Evolutionary conservation across 2,888 invertebrate species (phyloP).

Genomic region (Archaeoteleia sp.): DNA sequence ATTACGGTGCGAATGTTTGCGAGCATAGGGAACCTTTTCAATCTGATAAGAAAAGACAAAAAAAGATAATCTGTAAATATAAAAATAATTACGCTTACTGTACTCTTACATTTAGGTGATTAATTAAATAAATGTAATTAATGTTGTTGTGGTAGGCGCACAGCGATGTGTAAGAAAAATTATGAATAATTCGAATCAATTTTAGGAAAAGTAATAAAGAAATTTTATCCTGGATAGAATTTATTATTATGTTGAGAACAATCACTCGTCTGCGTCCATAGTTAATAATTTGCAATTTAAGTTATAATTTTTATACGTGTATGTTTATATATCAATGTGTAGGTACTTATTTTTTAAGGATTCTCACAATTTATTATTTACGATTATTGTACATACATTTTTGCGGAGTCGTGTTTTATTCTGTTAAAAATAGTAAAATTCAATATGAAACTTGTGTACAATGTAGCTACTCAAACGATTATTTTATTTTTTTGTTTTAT

Average conservation of each 20-base stretch:
- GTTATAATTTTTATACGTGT: too few species aligned
- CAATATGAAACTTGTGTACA: too few species aligned
- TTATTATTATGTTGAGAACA: slow-evolving; percentile 42
- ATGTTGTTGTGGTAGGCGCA: slow-evolving; percentile 74
- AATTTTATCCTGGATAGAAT: slow-evolving; percentile 73
- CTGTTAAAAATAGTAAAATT: too few species aligned
- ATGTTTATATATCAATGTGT: too few species aligned
- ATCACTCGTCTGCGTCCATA: too few species aligned
- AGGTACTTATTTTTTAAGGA: too few species aligned
- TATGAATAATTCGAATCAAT: slow-evolving; percentile 70
- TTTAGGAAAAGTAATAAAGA: slow-evolving; percentile 73
- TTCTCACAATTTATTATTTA: too few species aligned
- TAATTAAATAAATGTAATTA: slow-evolving; percentile 75
- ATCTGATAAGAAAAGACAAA: slow-evolving; percentile 64
- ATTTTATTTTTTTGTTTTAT: too few species aligned
- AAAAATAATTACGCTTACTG: slow-evolving; percentile 75
- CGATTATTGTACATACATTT: too few species aligned
- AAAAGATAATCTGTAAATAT: slow-evolving; percentile 71
- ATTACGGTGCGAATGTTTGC: slow-evolving; percentile 59
- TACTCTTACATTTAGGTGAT: slow-evolving; percentile 74
- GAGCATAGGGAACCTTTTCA: slow-evolving; percentile 61
- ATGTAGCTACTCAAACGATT: too few species aligned
- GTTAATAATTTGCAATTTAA: too few species aligned
- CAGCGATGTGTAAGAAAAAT: slow-evolving; percentile 73
- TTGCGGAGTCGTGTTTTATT: too few species aligned